These are phyloP conservation scores for Coccyzus lansbergi DNA, from an alignment of 2,797 vertebrate genomes.

Conservation along the genomic window DNA sequence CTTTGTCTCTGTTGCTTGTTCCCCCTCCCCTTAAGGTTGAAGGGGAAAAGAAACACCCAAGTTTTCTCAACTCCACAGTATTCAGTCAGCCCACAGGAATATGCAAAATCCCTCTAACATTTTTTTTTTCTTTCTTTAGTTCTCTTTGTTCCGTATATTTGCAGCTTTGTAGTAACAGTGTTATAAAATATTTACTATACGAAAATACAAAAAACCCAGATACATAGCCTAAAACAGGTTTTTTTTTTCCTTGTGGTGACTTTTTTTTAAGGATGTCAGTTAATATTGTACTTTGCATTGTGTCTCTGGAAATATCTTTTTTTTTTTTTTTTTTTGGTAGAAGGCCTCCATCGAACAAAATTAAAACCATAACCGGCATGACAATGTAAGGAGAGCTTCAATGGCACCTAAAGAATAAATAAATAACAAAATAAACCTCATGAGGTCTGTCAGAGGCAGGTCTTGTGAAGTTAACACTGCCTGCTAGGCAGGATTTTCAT, in stretches of 20 bases:
- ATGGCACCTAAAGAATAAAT: slow-evolving; percentile 78
- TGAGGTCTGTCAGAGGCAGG: slow-evolving; percentile 66
- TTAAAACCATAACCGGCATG: slow-evolving; percentile 74
- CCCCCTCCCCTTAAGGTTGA: slow-evolving; percentile 44
- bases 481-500: slow-evolving; percentile 74
- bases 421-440: slow-evolving; percentile 58
- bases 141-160: slow-evolving; percentile 64
- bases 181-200: slow-evolving; percentile 74
- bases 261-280: slow-evolving; percentile 67
- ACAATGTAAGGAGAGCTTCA: slow-evolving; percentile 81
- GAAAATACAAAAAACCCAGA: slow-evolving; percentile 66
- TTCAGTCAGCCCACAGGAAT: slow-evolving; percentile 77
- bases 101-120: slow-evolving; percentile 74
- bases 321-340: slow-evolving; percentile 63
- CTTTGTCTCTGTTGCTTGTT: slow-evolving; percentile 56
- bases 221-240: slow-evolving; percentile 71
- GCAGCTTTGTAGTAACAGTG: slow-evolving; percentile 74
- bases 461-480: slow-evolving; percentile 75
- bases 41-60: slow-evolving; percentile 61
- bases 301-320: slow-evolving; percentile 77
- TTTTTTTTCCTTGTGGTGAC: slow-evolving; percentile 67
- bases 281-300: slow-evolving; percentile 73
- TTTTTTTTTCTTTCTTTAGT: slow-evolving; percentile 65
- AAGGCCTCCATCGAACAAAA: slow-evolving; percentile 78
- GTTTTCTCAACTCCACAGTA: slow-evolving; percentile 55